Evolutionary conservation across 2,113 vertebrate genomes (phyloP).

Genomic region (Paraplagusia blochii): DNA sequence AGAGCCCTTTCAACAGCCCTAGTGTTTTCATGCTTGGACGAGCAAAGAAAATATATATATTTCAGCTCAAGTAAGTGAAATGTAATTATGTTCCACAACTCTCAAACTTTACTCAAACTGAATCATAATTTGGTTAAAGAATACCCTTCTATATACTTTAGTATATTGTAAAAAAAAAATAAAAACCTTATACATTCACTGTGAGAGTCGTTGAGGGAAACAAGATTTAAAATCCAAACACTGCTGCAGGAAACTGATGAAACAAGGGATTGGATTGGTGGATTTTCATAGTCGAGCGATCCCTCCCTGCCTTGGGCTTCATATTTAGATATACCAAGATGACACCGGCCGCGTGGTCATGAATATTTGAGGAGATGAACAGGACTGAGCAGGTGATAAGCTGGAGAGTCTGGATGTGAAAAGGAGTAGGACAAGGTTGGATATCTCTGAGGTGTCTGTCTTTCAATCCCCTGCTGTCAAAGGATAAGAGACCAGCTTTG

Average conservation of each 20-base stretch:
- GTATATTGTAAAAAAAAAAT: no score
- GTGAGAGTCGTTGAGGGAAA: slow-evolving; percentile 27
- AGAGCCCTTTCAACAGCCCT: no score
- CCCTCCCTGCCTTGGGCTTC: slow-evolving; percentile 58
- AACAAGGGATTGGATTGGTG: slow-evolving; percentile 33
- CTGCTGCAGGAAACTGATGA: slow-evolving; percentile 27
- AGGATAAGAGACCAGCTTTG: slow-evolving; percentile 41
- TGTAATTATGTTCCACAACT: no score
- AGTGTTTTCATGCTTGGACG: no score
- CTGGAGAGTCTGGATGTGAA: slow-evolving; percentile 41
- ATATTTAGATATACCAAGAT: slow-evolving; percentile 61
- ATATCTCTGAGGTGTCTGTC: slow-evolving; percentile 35
- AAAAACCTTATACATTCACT: slow-evolving; percentile 9
- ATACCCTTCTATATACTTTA: no score
- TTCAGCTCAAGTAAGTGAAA: no score
- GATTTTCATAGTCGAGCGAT: slow-evolving; percentile 63
- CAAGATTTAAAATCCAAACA: slow-evolving; percentile 17
- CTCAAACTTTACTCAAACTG: no score
- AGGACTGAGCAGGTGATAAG: slow-evolving; percentile 39
- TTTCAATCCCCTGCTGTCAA: slow-evolving; percentile 38
- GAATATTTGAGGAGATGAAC: slow-evolving; percentile 65
- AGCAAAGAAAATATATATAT: no score
- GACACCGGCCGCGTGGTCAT: slow-evolving; percentile 57
- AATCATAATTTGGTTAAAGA: no score
- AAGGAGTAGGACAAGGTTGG: slow-evolving; percentile 29